Evolutionary conservation across 2,888 invertebrate genomes (phyloP).

Genomic region (Agriopis aurantiaria): DNA sequence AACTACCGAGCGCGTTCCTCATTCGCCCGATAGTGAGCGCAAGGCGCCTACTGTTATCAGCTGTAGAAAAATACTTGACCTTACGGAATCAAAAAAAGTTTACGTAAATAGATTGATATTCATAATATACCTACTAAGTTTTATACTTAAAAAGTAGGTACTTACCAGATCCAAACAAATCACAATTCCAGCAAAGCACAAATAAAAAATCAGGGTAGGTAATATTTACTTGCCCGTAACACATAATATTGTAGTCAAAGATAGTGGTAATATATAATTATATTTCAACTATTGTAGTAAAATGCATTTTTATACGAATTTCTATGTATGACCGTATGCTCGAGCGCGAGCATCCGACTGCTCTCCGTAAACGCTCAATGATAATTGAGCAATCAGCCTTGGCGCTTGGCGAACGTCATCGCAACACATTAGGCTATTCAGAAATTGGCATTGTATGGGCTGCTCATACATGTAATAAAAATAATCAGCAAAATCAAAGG

Average conservation of each 20-base stretch:
- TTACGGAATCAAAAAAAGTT: too few species aligned
- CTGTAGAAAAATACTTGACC: too few species aligned
- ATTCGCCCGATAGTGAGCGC: too few species aligned
- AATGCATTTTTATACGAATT: neutral
- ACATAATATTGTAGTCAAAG: neutral
- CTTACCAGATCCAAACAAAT: neutral
- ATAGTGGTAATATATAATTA: neutral
- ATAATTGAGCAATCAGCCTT: conserved; percentile 23
- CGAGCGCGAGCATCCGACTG: conserved; percentile 4
- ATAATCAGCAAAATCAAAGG: neutral
- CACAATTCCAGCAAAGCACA: neutral
- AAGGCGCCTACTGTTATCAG: too few species aligned
- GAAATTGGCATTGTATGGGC: neutral
- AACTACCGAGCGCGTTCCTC: too few species aligned
- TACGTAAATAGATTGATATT: too few species aligned
- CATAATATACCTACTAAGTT: too few species aligned
- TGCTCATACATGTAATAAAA: neutral
- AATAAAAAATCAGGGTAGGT: neutral
- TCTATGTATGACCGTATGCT: neutral
- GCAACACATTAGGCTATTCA: conserved; percentile 8
- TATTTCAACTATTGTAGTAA: neutral
- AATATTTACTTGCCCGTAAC: neutral
- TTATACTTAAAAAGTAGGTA: neutral
- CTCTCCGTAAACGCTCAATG: conserved; percentile 10
- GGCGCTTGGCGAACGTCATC: conserved; percentile 6